A percentile compares a stretch with the other conserved stretches of the same genome.
phyloP scores from a whole-genome alignment of 2,113 vertebrate species.

The Zapornia atra region DNA sequence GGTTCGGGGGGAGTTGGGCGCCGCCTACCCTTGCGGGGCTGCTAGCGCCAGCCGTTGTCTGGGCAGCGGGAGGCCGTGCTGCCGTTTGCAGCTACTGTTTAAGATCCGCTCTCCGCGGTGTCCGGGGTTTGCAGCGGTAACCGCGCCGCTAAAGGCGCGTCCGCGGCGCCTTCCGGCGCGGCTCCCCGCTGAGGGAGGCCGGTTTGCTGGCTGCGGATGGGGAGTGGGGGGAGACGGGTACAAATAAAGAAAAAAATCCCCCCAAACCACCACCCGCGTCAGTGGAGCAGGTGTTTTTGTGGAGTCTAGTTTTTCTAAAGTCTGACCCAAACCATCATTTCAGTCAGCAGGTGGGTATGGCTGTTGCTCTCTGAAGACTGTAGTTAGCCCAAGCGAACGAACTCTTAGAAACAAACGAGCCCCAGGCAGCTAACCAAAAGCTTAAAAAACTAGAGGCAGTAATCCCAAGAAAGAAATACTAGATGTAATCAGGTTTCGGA shows the following conservation, averaged over 20 bases:
- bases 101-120: neutral
- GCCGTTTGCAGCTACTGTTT: rapidly evolving
- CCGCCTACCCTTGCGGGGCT: neutral
- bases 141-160: neutral
- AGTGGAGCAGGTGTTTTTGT: no score
- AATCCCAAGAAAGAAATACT: neutral
- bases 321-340: neutral
- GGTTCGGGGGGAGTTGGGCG: no score
- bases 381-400: neutral
- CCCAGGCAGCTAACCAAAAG: neutral
- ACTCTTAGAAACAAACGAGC: neutral
- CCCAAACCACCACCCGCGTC: neutral
- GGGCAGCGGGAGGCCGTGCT: neutral
- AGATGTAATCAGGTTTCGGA: neutral
- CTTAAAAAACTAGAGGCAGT: neutral
- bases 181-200: neutral
- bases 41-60: neutral
- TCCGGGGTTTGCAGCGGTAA: neutral
- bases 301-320: neutral
- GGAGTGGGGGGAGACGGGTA: no score
- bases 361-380: neutral
- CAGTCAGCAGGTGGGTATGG: neutral
- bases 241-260: no score
- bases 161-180: neutral
- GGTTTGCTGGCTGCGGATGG: no score